Conservation (phyloP, 2,113 vertebrate genomes). For the Callithrix jacchus region DNA sequence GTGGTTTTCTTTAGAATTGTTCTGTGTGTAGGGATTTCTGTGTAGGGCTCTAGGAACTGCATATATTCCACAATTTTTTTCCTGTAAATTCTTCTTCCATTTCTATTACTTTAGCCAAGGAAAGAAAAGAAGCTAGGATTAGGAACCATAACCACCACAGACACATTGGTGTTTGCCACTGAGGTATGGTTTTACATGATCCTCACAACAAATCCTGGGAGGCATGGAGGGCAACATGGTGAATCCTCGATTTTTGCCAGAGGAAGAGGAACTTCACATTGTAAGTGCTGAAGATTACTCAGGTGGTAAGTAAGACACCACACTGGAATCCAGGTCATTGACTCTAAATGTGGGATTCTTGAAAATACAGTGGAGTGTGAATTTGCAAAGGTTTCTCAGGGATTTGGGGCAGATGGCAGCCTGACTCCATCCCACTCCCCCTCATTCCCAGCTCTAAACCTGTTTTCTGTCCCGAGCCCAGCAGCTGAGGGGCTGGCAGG, state of each 20-base stretch:
- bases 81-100: background rate
- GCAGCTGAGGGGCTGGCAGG: background rate
- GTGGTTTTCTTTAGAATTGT: background rate
- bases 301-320: background rate
- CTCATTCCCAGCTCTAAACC: background rate
- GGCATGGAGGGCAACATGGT: background rate
- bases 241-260: background rate
- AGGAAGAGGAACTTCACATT: background rate
- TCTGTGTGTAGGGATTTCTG: background rate
- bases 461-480: background rate
- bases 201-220: background rate
- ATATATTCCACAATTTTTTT: background rate
- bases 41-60: background rate
- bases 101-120: background rate
- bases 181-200: background rate
- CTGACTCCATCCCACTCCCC: background rate
- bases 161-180: fast-evolving
- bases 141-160: background rate
- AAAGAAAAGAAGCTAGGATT: background rate
- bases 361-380: background rate
- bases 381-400: background rate
- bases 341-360: background rate
- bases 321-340: background rate
- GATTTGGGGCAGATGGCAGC: background rate
- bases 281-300: background rate